phyloP scores from a whole-genome alignment of 2,797 vertebrate species.

The Ara ararauna region DNA sequence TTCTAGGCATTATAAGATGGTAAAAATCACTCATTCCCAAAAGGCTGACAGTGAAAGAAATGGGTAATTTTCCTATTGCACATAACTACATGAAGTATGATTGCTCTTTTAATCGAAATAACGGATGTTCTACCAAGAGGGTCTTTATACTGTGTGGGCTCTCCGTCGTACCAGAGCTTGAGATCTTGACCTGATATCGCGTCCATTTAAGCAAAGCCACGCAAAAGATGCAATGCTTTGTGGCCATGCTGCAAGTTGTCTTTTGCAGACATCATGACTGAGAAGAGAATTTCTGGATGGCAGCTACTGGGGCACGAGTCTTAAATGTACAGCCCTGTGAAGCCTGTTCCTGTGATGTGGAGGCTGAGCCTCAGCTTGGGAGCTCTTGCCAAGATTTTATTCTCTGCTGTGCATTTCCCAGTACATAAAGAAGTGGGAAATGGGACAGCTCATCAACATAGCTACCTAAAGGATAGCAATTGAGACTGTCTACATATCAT shows the following conservation, averaged over 20 bases:
- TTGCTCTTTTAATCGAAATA: constrained; percentile 18
- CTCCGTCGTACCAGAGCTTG: not conserved
- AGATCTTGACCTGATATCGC: not conserved
- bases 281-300: not conserved
- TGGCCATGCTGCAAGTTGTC: not conserved
- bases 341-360: not conserved
- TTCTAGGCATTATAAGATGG: not conserved
- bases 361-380: not conserved
- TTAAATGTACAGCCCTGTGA: not conserved
- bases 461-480: not conserved
- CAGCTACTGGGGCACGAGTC: not conserved
- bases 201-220: not conserved
- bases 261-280: not conserved
- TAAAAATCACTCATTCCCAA: constrained; percentile 23
- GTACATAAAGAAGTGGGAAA: not conserved
- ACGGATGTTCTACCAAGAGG: not conserved
- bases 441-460: not conserved
- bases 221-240: not conserved
- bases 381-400: not conserved
- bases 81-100: not conserved
- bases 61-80: not conserved
- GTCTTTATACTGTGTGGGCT: not conserved
- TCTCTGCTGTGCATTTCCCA: not conserved
- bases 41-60: constrained; percentile 2
- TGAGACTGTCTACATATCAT: not conserved